Percentiles rank a stretch among this genome's conserved stretches.
These are phyloP conservation scores for Napeogenes sylphis DNA, from an alignment of 2,888 invertebrate species.

Conservation along the genomic window DNA sequence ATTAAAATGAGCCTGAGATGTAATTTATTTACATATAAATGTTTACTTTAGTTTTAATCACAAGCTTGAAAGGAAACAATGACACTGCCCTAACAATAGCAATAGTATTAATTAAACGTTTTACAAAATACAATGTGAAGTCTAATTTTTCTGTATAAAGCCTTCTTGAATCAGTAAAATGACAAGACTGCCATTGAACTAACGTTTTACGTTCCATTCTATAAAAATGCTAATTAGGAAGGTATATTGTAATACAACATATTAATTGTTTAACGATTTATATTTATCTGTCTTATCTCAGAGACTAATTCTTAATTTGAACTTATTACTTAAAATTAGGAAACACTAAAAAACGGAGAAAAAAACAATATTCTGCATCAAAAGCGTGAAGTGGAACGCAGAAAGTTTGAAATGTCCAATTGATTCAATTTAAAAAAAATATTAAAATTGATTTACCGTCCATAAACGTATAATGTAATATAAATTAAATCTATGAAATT, in stretches of 20 bases:
- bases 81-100: conserved; percentile 5
- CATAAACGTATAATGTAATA: no score
- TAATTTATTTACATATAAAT: conserved; percentile 22
- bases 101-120: conserved; percentile 8
- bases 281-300: no score
- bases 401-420: no score
- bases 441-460: no score
- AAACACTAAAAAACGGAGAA: no score
- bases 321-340: no score
- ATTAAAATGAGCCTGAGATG: conserved; percentile 52
- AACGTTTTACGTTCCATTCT: conserved; percentile 38
- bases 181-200: conserved; percentile 63
- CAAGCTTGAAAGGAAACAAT: not conserved
- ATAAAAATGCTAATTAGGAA: not conserved
- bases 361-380: no score
- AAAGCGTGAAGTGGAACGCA: no score
- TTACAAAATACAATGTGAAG: conserved; percentile 24
- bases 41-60: conserved; percentile 5
- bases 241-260: not conserved
- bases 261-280: no score
- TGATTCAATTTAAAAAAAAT: no score
- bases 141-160: conserved; percentile 19
- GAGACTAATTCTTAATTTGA: no score
- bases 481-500: no score
- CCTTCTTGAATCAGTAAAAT: conserved; percentile 50